phyloP scores from a whole-genome alignment of 2,888 invertebrate genomes.

The Oscheius sp. region DNA sequence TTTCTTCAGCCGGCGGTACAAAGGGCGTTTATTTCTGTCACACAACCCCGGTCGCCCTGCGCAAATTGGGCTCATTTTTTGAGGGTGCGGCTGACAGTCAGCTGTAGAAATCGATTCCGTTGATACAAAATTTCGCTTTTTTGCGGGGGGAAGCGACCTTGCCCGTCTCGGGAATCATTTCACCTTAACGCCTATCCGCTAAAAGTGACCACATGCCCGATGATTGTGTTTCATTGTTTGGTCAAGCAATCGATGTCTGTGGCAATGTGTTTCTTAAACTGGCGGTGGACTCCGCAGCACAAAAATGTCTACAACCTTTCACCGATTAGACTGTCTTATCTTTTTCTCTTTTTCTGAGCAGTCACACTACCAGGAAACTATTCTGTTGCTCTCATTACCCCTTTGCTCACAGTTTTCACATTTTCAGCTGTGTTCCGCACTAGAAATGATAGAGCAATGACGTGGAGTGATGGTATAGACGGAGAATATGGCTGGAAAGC shows the following conservation, averaged over 20 bases:
- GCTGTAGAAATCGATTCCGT: too few relatives aligned
- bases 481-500: slow-evolving; percentile 56
- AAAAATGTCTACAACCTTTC: background rate
- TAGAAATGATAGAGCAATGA: slow-evolving; percentile 7
- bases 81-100: too few relatives aligned
- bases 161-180: too few relatives aligned
- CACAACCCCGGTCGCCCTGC: background rate
- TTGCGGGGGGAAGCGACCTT: too few relatives aligned
- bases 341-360: background rate
- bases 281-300: background rate
- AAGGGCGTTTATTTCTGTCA: background rate
- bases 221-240: too few relatives aligned
- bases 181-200: too few relatives aligned
- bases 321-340: background rate
- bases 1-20: background rate
- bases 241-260: too few relatives aligned
- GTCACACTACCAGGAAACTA: background rate
- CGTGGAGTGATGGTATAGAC: slow-evolving; percentile 15
- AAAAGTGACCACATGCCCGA: too few relatives aligned
- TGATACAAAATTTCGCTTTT: too few relatives aligned
- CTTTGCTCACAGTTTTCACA: background rate
- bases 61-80: slow-evolving; percentile 12
- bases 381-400: background rate
- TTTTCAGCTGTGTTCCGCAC: slow-evolving; percentile 7
- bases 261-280: too few relatives aligned